These are phyloP conservation scores for Phortica okadai DNA, from an alignment of 2,888 invertebrate species.

Conservation along the genomic window DNA sequence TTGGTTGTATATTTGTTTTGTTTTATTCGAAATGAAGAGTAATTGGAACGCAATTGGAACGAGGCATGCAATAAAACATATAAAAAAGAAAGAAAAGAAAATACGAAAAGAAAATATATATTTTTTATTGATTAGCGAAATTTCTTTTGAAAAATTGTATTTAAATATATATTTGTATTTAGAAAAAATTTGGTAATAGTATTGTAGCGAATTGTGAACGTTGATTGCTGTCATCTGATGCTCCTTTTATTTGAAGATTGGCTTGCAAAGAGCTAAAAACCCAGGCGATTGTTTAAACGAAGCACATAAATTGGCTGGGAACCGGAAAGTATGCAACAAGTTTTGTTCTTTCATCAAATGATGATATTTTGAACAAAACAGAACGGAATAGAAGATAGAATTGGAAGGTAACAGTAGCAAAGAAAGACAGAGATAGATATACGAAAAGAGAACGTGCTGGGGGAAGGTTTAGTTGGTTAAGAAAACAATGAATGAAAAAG, in stretches of 20 bases:
- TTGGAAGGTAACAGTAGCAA: no score
- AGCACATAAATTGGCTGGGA: neutral
- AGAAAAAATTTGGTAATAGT: neutral
- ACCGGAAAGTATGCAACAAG: neutral
- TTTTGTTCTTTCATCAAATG: neutral
- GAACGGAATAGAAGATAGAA: no score
- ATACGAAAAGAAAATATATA: slow-evolving; percentile 55
- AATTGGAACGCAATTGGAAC: slow-evolving; percentile 50
- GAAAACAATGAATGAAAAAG: no score
- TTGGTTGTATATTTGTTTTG: slow-evolving; percentile 40
- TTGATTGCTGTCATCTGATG: slow-evolving; percentile 7
- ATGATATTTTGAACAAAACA: neutral
- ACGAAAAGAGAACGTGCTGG: no score
- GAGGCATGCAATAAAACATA: slow-evolving; percentile 61
- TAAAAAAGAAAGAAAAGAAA: slow-evolving; percentile 52
- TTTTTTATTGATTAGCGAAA: slow-evolving; percentile 54
- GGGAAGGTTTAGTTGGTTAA: no score
- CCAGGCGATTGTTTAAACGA: neutral
- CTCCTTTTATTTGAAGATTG: neutral
- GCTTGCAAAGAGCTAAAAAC: no score
- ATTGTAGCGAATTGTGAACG: slow-evolving; percentile 5
- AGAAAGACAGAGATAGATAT: no score
- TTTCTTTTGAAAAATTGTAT: slow-evolving; percentile 47
- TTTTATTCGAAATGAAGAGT: slow-evolving; percentile 49
- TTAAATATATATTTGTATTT: slow-evolving; percentile 23